A percentile compares a stretch with the other conserved stretches of the same genome.
Evolutionary conservation across 2,888 invertebrate species (phyloP).

Genomic region (Mesorhabditis belari): DNA sequence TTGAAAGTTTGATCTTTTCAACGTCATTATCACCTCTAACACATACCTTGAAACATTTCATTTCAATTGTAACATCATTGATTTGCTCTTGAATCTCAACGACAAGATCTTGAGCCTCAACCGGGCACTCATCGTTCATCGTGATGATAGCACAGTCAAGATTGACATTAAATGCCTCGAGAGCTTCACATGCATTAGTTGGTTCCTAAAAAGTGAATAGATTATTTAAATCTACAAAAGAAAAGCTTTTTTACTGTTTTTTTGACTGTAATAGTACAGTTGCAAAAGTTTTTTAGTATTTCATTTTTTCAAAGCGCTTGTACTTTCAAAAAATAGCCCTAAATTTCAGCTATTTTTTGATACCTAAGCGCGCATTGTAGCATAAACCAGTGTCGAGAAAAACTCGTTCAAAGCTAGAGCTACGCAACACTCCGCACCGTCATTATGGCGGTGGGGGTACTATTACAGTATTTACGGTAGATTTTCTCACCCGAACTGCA

Average conservation of each 20-base stretch:
- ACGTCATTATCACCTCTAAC: too few relatives aligned
- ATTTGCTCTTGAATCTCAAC: conserved; percentile 27
- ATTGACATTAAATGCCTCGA: conserved; percentile 43
- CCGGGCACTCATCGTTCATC: conserved; percentile 46
- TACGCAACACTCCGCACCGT: too few relatives aligned
- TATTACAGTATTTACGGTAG: too few relatives aligned
- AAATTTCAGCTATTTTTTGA: too few relatives aligned
- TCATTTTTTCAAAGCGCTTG: too few relatives aligned
- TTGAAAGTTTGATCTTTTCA: background rate
- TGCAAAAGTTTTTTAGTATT: too few relatives aligned
- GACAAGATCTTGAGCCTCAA: conserved; percentile 44
- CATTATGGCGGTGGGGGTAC: too few relatives aligned
- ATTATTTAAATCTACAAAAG: background rate
- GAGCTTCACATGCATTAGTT: conserved; percentile 28
- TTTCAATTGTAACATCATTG: conserved; percentile 28
- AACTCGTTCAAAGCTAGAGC: too few relatives aligned
- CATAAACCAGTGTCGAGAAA: too few relatives aligned
- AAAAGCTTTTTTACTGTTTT: background rate
- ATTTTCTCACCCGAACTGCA: conserved; percentile 12
- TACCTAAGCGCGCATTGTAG: too few relatives aligned
- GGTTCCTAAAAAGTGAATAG: conserved; percentile 11
- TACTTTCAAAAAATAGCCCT: too few relatives aligned
- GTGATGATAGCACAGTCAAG: conserved; percentile 44
- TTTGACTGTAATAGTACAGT: background rate
- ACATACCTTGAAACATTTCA: conserved; percentile 29